Evolutionary conservation across 2,797 vertebrate species (phyloP), one percentile per base, ranked within the genome.

Genomic region (Cacajao melanocephalus): DNA sequence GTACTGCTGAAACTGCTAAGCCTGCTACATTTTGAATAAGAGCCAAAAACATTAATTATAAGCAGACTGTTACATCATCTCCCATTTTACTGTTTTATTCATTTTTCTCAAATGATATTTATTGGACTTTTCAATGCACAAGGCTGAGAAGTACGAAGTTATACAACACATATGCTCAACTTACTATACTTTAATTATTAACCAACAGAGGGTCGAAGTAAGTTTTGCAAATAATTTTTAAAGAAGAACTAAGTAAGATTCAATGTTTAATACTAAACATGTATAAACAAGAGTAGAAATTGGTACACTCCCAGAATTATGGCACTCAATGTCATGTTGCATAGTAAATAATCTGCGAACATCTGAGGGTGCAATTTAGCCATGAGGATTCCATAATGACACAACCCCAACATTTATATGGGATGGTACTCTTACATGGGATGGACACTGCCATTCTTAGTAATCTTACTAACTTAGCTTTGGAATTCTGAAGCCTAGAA

Each of bases 381-480:
- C 88, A 39, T 30, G 73, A 96, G n/a, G 70, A 88, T 79, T 98
- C 78, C 83, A 61, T 24, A 70, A 4, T 10, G 10, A 82, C 36
- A 96, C 90, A 97, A 97, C 90, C 87, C 0, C 3, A 90, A 88
- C 41, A 75, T 8, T 86, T 92, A 90, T 67, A 76, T 80, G 96
- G 20, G 7, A 83, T 75, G 15, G 11, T 44, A 44, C 7, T 88
- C 24, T 96, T 93, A 55, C 22, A 55, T 55, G 7, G 1, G 4
- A 15, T 39, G 20, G 67, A 13, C 22, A 41, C 20, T 44, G 13
- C 19, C 41, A 91, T 93, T 64, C 41, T 61, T 46, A 87, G 78
- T 57, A 58, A 75, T 44, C 7, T 88, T 76, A 75, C 7, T 52
- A 22, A 44, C 10, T 67, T 79, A 89, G 19, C 36, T 92, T 87